Evolutionary conservation across 1,140 invertebrate genomes (phyloP), one percentile per base, ranked within the genome.

Genomic region (Camponotus floridanus): DNA sequence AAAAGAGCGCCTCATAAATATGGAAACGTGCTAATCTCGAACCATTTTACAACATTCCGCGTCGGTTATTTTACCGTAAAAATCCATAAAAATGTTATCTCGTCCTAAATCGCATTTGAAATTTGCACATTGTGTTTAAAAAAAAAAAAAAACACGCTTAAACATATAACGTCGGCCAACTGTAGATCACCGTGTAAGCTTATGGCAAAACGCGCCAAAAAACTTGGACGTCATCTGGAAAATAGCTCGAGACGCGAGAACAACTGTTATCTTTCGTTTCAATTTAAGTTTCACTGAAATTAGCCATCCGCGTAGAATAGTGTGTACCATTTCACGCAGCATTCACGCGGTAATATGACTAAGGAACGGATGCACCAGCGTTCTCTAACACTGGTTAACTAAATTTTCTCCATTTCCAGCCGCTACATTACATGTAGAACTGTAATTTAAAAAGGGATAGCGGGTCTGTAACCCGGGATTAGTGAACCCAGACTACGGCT

Each of bases 381-480:
- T 51, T 51, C 71, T 74, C 51, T 45, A 11, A 18, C 67, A 26
- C 55, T 51, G 55, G 42, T 61, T 73, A 81, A 74, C 55, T 74
- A 74, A 73, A 65, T 86, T 86, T 74, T 67, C 45, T 73, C 59
- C 36, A 4, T 26, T 15, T 62, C 65, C 65, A 26, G 26, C 21
- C n/a, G n/a, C 57, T 26, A 13, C 21, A 33, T 31, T 73, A 39
- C 36, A 33, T 51, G 79, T n/a, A 31, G 67, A 21, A 71, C 15
- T 73, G 68, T 48, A 83, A 83, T 83, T 74, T 73, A 83, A 83
- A 83, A 73, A 83, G 79, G 55, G 79, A 83, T 13, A 59, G 51
- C 68, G 39, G 31, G 48, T 7, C 48, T 26, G 64, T 70, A 80
- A 80, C 64, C 78, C 48, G 15, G 61, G 78, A 80, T 80, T 70